Conservation (phyloP, 2,113 vertebrate genomes). For the Panthera uncia region DNA sequence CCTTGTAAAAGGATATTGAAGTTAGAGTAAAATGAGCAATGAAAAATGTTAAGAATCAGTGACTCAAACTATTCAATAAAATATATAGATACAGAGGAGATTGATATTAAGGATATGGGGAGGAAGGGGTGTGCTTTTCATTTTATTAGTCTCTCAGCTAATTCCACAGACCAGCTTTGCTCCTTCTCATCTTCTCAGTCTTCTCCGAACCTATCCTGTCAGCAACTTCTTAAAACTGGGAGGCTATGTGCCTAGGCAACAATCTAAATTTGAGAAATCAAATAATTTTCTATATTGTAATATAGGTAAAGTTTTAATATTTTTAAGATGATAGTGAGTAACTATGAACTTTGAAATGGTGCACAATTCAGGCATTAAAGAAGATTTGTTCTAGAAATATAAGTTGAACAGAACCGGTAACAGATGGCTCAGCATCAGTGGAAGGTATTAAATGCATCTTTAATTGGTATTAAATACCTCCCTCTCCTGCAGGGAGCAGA, state of each 20-base stretch:
- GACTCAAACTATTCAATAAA: background rate
- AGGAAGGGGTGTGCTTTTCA: background rate
- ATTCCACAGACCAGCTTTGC: background rate
- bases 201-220: background rate
- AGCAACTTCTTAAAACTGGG: background rate
- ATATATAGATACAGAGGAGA: background rate
- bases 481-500: conserved; percentile 22
- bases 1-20: background rate
- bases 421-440: conserved; percentile 48
- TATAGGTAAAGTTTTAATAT: background rate
- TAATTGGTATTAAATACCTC: conserved; percentile 68
- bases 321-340: conserved; percentile 1
- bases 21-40: background rate
- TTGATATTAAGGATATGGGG: background rate
- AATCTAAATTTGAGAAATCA: background rate
- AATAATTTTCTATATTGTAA: background rate
- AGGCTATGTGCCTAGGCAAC: background rate
- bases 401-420: conserved; percentile 47
- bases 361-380: conserved; percentile 24
- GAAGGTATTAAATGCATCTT: conserved; percentile 62
- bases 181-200: background rate
- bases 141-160: background rate
- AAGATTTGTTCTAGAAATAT: conserved; percentile 51
- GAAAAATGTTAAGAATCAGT: background rate
- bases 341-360: conserved; percentile 27